A percentile compares a stretch with the other conserved stretches of the same genome.
phyloP scores from a whole-genome alignment of 2,888 invertebrate genomes.

The Melanophora roralis region DNA sequence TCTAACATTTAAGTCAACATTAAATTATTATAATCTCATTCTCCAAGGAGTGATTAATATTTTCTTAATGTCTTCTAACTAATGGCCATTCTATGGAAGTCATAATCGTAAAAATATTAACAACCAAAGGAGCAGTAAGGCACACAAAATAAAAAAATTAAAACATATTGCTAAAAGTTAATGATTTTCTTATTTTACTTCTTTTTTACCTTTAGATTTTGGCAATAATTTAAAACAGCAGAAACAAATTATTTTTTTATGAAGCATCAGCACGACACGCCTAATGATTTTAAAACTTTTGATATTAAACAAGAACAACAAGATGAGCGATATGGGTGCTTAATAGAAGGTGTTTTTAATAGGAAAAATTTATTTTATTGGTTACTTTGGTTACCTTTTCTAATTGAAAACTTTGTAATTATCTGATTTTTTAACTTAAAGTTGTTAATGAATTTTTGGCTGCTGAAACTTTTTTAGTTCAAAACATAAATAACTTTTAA shows the following conservation, averaged over 20 bases:
- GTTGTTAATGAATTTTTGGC: neutral
- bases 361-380: neutral
- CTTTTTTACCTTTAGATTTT: neutral
- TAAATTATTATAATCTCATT: constrained; percentile 26
- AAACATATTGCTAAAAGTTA: constrained; percentile 33
- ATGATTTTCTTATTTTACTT: constrained; percentile 24
- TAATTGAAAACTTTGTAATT: constrained; percentile 44
- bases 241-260: constrained; percentile 27
- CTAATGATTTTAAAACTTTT: constrained; percentile 22
- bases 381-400: constrained; percentile 42
- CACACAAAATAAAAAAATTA: constrained; percentile 1
- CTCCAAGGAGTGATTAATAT: constrained; percentile 58
- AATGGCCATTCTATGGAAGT: constrained; percentile 38
- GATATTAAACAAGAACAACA: constrained; percentile 8
- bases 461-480: constrained; percentile 25
- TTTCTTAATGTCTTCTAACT: constrained; percentile 53
- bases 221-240: constrained; percentile 8
- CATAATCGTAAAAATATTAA: constrained; percentile 45
- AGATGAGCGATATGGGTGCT: neutral
- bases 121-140: neutral
- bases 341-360: neutral
- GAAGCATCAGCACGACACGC: neutral
- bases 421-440: constrained; percentile 21
- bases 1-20: neutral
- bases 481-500: neutral